Evolutionary conservation across 1,140 invertebrate species (phyloP).

Genomic region (Ylistrum balloti): DNA sequence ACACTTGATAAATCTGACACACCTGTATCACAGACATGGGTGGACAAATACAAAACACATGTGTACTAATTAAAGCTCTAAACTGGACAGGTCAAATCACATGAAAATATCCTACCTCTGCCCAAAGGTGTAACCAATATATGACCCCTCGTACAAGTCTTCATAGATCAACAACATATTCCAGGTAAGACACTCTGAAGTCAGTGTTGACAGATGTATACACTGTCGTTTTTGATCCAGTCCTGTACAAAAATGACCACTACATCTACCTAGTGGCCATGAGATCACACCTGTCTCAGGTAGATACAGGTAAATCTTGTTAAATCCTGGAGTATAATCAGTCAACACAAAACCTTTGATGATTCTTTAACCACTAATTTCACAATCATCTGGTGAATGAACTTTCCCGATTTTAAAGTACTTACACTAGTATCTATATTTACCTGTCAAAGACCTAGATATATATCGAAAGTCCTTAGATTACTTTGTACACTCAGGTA

Average conservation of each 20-base stretch:
- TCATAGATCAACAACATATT: not conserved
- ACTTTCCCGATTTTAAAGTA: conserved; percentile 19
- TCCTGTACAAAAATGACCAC: not conserved
- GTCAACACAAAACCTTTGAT: not conserved
- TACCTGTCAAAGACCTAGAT: not conserved
- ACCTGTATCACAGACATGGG: not conserved
- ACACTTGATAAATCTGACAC: not conserved
- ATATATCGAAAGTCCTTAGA: not conserved
- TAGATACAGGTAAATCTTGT: not conserved
- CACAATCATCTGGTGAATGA: not conserved
- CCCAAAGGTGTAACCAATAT: not conserved
- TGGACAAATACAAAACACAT: conserved; percentile 27
- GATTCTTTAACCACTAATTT: not conserved
- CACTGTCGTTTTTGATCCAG: not conserved
- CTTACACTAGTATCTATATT: not conserved
- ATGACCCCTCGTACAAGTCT: not conserved
- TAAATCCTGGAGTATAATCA: conserved; percentile 27
- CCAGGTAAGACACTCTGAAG: not conserved
- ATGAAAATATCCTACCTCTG: not conserved
- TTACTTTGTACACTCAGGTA: not conserved
- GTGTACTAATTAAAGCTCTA: not conserved
- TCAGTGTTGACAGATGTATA: conserved; percentile 6
- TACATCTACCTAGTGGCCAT: not conserved
- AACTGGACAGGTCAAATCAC: not conserved
- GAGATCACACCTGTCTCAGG: conserved; percentile 13